Percentiles rank a stretch among this genome's conserved stretches.
phyloP scores from a whole-genome alignment of 2,888 invertebrate species.

The Eupeodes luniger region DNA sequence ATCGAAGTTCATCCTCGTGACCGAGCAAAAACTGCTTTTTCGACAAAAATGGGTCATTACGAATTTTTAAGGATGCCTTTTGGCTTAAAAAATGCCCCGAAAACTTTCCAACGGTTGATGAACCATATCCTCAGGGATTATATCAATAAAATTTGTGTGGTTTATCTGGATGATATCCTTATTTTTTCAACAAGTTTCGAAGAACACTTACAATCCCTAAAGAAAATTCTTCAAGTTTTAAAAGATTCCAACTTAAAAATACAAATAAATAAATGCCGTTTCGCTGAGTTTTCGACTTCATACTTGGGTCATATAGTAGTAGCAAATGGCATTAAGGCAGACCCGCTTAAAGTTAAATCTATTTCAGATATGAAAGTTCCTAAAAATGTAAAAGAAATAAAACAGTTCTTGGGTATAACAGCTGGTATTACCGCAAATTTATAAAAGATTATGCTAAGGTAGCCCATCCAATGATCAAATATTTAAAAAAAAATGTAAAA shows the following conservation, averaged over 20 bases:
- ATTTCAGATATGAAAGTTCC: constrained; percentile 44
- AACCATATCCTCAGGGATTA: too few relatives aligned
- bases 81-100: too few relatives aligned
- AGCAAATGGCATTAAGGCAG: constrained; percentile 69
- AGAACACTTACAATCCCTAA: constrained; percentile 1
- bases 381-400: constrained; percentile 77
- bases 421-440: constrained; percentile 75
- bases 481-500: not conserved
- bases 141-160: too few relatives aligned
- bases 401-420: constrained; percentile 75
- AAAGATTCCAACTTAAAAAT: constrained; percentile 70
- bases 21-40: constrained; percentile 9
- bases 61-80: too few relatives aligned
- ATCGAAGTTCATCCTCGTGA: not conserved
- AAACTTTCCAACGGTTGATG: too few relatives aligned
- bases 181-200: too few relatives aligned
- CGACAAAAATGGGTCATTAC: constrained; percentile 72
- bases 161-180: too few relatives aligned
- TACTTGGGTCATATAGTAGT: constrained; percentile 58
- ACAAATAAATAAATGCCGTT: constrained; percentile 39
- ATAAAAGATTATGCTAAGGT: too few relatives aligned
- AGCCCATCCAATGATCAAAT: not conserved
- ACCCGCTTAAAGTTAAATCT: constrained; percentile 77
- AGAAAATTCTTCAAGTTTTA: constrained; percentile 8
- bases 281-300: constrained; percentile 23